Evolutionary conservation across 2,113 vertebrate species (phyloP).

Genomic region (Ictalurus furcatus): DNA sequence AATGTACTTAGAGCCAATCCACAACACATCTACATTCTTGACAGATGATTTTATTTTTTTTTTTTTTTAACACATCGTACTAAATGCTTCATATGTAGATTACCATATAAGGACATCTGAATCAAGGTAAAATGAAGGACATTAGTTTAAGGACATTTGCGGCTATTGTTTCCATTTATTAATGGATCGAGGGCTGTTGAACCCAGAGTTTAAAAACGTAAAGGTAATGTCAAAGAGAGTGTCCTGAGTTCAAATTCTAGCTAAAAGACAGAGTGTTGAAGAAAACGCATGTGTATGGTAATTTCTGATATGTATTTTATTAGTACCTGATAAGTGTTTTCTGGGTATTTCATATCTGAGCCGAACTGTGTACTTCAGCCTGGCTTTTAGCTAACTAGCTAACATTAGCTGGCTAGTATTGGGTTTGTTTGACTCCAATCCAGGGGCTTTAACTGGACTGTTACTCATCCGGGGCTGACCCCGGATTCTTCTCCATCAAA

Average conservation of each 20-base stretch:
- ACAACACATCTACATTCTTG: constrained; percentile 17
- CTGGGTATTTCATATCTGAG: neutral
- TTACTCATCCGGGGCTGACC: no score
- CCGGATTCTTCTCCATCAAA: no score
- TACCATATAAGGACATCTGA: neutral
- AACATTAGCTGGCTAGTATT: neutral
- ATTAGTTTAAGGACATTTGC: neutral
- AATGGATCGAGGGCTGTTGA: neutral
- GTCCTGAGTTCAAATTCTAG: neutral
- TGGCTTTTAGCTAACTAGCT: neutral
- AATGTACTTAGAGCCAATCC: neutral
- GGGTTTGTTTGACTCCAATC: neutral
- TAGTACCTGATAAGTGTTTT: neutral
- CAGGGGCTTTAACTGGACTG: no score
- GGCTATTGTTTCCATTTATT: neutral
- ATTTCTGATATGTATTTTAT: neutral
- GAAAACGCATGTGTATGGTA: neutral
- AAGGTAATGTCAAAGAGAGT: neutral
- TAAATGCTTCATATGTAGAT: constrained; percentile 26
- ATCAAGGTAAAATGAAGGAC: constrained; percentile 1
- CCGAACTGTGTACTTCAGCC: neutral
- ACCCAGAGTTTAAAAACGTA: neutral
- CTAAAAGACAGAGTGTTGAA: neutral
- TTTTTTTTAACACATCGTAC: neutral
- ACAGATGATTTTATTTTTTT: neutral